phyloP scores from a whole-genome alignment of 2,797 vertebrate genomes.

The Lacerta viridis region DNA sequence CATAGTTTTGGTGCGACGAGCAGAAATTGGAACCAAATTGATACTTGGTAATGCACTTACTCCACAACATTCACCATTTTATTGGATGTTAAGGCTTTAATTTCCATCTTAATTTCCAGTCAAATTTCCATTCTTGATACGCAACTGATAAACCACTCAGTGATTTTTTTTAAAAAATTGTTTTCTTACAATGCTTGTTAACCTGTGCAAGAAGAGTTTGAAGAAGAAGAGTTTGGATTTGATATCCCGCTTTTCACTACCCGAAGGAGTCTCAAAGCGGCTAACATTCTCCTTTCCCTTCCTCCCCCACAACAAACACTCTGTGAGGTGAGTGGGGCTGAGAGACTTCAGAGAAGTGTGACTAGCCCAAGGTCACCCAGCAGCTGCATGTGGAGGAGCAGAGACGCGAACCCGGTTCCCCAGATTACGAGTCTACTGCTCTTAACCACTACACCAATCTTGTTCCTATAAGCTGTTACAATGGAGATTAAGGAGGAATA shows the following conservation, averaged over 20 bases:
- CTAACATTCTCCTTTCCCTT: no score
- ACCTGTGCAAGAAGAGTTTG: not conserved
- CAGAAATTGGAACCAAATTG: not conserved
- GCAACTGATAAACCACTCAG: not conserved
- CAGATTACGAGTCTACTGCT: no score
- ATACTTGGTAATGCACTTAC: not conserved
- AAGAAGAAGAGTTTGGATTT: no score
- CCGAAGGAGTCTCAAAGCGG: no score
- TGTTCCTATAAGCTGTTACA: not conserved
- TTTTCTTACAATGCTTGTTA: not conserved
- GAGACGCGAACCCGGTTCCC: no score
- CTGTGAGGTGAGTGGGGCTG: no score
- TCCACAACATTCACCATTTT: not conserved
- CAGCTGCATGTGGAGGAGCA: no score
- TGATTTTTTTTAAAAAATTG: not conserved
- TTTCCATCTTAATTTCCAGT: not conserved
- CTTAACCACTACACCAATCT: no score
- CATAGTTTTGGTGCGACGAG: not conserved
- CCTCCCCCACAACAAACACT: no score
- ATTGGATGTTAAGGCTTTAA: not conserved
- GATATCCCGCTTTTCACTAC: no score
- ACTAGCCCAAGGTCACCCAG: no score
- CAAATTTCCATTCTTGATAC: not conserved
- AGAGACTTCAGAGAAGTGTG: no score
- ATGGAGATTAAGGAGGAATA: not conserved